These are phyloP conservation scores for Bothrops alternatus DNA, from an alignment of 2,797 vertebrate species.

Conservation along the genomic window DNA sequence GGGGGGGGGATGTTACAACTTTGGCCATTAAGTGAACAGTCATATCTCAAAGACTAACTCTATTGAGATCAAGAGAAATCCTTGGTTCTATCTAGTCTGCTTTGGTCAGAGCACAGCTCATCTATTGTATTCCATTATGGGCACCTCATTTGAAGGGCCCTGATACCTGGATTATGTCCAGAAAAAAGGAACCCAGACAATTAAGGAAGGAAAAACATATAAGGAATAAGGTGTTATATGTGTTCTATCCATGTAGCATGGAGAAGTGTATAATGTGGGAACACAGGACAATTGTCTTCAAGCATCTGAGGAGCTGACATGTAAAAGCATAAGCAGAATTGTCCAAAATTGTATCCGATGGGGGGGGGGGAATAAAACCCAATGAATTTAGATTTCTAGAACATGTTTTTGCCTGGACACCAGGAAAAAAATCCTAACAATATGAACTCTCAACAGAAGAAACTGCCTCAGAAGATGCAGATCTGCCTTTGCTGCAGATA, in stretches of 20 bases:
- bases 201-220: not conserved
- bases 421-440: not conserved
- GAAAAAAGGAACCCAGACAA: not conserved
- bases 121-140: not conserved
- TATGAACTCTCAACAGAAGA: not conserved
- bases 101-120: not conserved
- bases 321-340: not conserved
- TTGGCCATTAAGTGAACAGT: not conserved
- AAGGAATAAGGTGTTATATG: not conserved
- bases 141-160: not conserved
- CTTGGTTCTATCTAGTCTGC: not conserved
- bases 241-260: not conserved
- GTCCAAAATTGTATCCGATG: not conserved
- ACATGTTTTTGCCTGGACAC: not conserved
- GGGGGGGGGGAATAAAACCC: not conserved
- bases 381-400: not conserved
- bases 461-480: not conserved
- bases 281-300: not conserved
- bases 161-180: not conserved
- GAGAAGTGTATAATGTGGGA: not conserved
- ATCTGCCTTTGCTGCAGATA: not conserved
- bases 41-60: not conserved
- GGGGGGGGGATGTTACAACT: not conserved
- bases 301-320: not conserved
- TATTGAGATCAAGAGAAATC: not conserved